Evolutionary conservation across 2,797 vertebrate genomes (phyloP), one percentile per base, ranked within the genome.

Genomic region (Mus caroli): DNA sequence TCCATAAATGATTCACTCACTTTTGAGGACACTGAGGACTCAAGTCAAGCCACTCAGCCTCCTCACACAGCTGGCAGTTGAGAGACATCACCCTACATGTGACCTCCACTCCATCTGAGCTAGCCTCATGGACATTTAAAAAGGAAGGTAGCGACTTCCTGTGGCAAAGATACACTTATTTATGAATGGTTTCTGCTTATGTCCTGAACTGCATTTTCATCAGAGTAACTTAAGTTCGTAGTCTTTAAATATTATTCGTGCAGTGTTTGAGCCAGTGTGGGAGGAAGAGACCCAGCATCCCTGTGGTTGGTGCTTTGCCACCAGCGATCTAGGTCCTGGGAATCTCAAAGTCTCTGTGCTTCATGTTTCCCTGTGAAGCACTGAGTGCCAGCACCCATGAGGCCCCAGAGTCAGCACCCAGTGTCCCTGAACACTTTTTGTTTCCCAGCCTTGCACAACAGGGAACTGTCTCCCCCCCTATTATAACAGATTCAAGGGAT

Each of bases 1-100:
- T 64, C 46, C 31, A 13, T 54, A 46, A 82, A 77, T 34, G 76
- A 77, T 77, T 73, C 54, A 19, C 52, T 94, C 75, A 78, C 62
- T 91, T 87, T 54, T 84, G 79, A 80, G 86, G 89, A 96, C 89
- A 87, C 56, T 52, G 73, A 64, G 89, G 82, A 78, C 20, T 64
- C 50, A 62, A 5, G 15, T 91, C 62, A 86, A 84, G 22, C 40
- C 60, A 71, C 62, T 78, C 92, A 10, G 12, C 46, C 67, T 67
- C 31, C n/a, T 89, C 76, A 82, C 54, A 94, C 14, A 71, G 43
- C 31, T 56, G 37, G 1, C 46, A 62, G 67, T 79, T 60, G 84
- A 20, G 50, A 82, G 67, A 54, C 14, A 3, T 11, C 60, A 0
- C 58, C 67, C 12, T 8, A 17, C 37, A n/a, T 34, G 28, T 8